Conservation (phyloP, 2,113 vertebrate genomes). For the Oxygymnocypris stewartii region DNA sequence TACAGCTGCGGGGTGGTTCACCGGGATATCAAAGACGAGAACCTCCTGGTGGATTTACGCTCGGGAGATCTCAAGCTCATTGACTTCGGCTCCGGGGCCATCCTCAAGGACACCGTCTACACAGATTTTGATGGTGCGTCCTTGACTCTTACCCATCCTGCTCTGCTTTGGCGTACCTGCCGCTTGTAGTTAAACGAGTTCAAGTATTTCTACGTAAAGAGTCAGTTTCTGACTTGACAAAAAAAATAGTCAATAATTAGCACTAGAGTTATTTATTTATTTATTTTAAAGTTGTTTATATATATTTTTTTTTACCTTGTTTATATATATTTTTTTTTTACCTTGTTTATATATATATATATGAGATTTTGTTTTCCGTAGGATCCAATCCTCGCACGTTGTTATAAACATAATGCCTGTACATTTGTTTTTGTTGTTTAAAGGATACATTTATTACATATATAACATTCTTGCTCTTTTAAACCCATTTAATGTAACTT, state of each 20-base stretch:
- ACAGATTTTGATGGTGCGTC: constrained; percentile 95
- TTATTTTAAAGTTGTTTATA: too few species aligned
- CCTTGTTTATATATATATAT: too few species aligned
- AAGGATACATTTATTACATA: background rate
- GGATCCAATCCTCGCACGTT: background rate
- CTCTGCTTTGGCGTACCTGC: background rate
- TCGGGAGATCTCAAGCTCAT: constrained; percentile 95
- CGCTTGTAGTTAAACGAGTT: background rate
- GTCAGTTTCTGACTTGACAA: background rate
- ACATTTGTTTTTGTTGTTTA: background rate
- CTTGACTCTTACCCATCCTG: constrained; percentile 14
- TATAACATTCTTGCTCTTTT: background rate
- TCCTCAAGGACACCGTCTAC: constrained; percentile 98
- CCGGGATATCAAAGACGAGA: constrained; percentile 97
- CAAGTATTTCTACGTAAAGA: too few species aligned
- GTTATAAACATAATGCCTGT: background rate
- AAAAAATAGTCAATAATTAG: background rate
- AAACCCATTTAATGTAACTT: background rate
- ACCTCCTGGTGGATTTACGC: constrained; percentile 92
- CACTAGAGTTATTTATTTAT: background rate
- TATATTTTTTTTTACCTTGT: background rate
- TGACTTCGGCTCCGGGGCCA: constrained; percentile 95
- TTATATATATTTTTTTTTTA: background rate
- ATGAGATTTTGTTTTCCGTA: too few species aligned
- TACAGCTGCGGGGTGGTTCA: constrained; percentile 93